phyloP scores from a whole-genome alignment of 1,140 invertebrate genomes.

The Nilaparvata lugens region DNA sequence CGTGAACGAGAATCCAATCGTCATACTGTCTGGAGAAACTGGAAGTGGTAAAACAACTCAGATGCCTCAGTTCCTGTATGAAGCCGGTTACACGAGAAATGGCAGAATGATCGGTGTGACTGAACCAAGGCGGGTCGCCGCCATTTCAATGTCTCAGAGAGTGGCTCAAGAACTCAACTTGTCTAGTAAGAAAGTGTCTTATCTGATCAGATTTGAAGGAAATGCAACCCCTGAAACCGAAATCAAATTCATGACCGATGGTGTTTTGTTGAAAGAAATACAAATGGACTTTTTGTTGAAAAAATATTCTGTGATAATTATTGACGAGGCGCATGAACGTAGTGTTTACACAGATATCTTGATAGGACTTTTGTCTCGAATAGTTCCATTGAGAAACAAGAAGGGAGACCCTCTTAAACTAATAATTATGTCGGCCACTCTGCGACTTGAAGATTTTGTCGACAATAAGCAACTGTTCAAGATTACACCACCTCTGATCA shows the following conservation, averaged over 20 bases:
- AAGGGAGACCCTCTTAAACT: constrained; percentile 70
- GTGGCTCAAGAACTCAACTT: constrained; percentile 88
- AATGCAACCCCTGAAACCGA: constrained; percentile 81
- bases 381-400: constrained; percentile 76
- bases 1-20: constrained; percentile 83
- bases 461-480: constrained; percentile 77
- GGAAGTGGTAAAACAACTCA: constrained; percentile 97
- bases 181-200: constrained; percentile 71
- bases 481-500: constrained; percentile 70
- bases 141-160: constrained; percentile 91
- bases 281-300: constrained; percentile 79
- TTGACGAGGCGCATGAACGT: constrained; percentile 98
- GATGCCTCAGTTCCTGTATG: constrained; percentile 96
- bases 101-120: constrained; percentile 87
- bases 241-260: constrained; percentile 99
- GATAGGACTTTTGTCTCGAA: constrained; percentile 89
- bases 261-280: constrained; percentile 88
- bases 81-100: constrained; percentile 81
- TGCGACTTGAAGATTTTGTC: constrained; percentile 87
- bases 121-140: constrained; percentile 93
- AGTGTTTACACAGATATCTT: constrained; percentile 90
- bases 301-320: constrained; percentile 91
- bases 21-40: constrained; percentile 85
- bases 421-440: constrained; percentile 98
- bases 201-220: constrained; percentile 95